A percentile compares a stretch with the other conserved stretches of the same genome.
Evolutionary conservation across 2,113 vertebrate species (phyloP).

Genomic region (Taxidea taxus): DNA sequence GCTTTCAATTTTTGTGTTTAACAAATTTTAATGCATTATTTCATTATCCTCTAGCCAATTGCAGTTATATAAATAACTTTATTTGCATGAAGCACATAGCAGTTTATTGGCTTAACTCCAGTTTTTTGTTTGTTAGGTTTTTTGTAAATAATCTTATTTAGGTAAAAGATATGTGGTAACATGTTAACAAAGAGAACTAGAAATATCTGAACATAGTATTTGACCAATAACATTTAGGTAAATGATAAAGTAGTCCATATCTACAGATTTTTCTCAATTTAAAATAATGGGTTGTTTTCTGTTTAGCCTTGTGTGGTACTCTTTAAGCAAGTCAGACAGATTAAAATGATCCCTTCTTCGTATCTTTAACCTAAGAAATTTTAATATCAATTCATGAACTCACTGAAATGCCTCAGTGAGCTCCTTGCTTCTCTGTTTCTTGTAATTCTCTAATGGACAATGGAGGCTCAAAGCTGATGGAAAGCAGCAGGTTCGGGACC

Average conservation of each 20-base stretch:
- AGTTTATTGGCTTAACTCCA: background rate
- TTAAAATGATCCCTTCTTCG: background rate
- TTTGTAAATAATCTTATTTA: background rate
- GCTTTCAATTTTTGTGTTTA: background rate
- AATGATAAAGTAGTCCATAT: background rate
- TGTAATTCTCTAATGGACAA: background rate
- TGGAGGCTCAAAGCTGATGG: background rate
- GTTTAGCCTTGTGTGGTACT: background rate
- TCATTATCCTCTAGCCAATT: background rate
- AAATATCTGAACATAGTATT: background rate
- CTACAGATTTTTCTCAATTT: background rate
- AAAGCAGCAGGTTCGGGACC: background rate
- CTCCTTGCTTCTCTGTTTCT: background rate
- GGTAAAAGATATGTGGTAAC: background rate
- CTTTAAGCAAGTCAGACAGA: background rate
- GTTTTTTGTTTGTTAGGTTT: background rate
- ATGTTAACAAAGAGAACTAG: background rate
- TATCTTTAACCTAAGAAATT: background rate
- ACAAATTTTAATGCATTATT: background rate
- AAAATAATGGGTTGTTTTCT: background rate
- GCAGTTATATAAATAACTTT: background rate
- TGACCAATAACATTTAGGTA: background rate
- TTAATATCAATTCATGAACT: background rate
- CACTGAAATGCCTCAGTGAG: background rate
- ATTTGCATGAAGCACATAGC: background rate